These are phyloP conservation scores for Radopholus similis DNA, from an alignment of 1,140 invertebrate species.

Conservation along the genomic window DNA sequence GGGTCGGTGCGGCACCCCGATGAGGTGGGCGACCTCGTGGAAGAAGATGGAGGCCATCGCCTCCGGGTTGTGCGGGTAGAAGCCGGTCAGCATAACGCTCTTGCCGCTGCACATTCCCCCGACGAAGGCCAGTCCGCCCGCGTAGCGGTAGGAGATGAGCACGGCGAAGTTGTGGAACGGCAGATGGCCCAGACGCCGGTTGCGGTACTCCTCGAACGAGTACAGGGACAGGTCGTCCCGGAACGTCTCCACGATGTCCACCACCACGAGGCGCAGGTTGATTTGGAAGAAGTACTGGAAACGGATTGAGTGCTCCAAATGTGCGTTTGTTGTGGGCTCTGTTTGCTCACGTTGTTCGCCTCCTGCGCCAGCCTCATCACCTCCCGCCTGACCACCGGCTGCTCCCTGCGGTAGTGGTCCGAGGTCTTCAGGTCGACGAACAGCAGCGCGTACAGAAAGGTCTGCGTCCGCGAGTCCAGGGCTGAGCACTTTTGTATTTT, in stretches of 20 bases:
- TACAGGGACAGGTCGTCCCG: slow-evolving; percentile 52
- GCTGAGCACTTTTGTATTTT: too few species aligned
- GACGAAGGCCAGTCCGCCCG: slow-evolving; percentile 55
- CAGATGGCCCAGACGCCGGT: slow-evolving; percentile 28
- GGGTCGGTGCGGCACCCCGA: slow-evolving; percentile 44
- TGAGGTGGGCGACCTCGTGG: slow-evolving; percentile 52
- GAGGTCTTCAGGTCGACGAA: slow-evolving; percentile 48
- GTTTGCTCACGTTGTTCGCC: slow-evolving; percentile 35
- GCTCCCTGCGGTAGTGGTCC: slow-evolving; percentile 43
- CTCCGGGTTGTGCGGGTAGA: slow-evolving; percentile 56
- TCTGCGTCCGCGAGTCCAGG: not conserved
- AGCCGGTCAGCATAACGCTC: slow-evolving; percentile 53
- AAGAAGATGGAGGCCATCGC: slow-evolving; percentile 58
- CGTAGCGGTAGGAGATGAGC: slow-evolving; percentile 52
- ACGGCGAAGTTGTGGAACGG: slow-evolving; percentile 54
- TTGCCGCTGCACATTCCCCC: slow-evolving; percentile 48
- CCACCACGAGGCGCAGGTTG: slow-evolving; percentile 42
- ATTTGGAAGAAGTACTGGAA: slow-evolving; percentile 57
- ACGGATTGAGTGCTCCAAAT: not conserved
- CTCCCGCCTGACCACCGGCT: slow-evolving; percentile 29
- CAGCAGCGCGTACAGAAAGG: slow-evolving; percentile 36
- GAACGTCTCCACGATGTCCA: slow-evolving; percentile 50
- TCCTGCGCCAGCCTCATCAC: slow-evolving; percentile 46
- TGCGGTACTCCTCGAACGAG: slow-evolving; percentile 53
- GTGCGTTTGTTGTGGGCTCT: not conserved